phyloP scores from a whole-genome alignment of 2,888 invertebrate genomes.

The Himalopsyche japonica region DNA sequence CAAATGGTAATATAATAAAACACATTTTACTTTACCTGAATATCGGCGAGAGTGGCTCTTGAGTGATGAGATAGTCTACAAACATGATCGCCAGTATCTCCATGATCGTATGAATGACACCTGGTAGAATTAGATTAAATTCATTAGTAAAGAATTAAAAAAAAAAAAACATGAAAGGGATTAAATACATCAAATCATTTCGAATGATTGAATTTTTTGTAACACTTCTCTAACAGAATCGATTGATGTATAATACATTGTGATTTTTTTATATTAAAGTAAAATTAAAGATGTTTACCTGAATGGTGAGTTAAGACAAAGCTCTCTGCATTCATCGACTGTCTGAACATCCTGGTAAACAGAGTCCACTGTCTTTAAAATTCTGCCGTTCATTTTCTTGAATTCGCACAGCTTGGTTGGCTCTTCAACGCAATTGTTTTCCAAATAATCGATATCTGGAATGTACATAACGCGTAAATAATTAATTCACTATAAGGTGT shows the following conservation, averaged over 20 bases:
- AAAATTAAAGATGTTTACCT: slow-evolving; percentile 46
- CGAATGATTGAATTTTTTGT: no score
- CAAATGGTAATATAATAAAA: neutral
- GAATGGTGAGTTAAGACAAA: slow-evolving; percentile 87
- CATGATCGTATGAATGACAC: slow-evolving; percentile 93
- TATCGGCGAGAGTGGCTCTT: slow-evolving; percentile 83
- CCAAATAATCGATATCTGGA: slow-evolving; percentile 76
- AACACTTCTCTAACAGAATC: no score
- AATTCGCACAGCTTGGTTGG: slow-evolving; percentile 94
- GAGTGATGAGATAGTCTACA: slow-evolving; percentile 92
- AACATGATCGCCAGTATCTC: slow-evolving; percentile 90
- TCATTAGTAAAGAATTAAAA: neutral
- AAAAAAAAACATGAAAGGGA: no score
- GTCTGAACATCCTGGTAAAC: slow-evolving; percentile 89
- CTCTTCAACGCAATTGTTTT: slow-evolving; percentile 92
- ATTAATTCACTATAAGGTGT: no score
- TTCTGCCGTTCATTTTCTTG: slow-evolving; percentile 84
- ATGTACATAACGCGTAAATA: neutral
- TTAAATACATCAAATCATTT: no score
- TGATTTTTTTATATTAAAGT: neutral
- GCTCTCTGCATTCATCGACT: slow-evolving; percentile 84
- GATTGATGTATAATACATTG: no score
- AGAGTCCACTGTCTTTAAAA: slow-evolving; percentile 91
- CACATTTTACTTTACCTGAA: slow-evolving; percentile 63
- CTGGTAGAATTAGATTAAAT: slow-evolving; percentile 48